These are phyloP conservation scores for Erebia aethiops DNA, from an alignment of 2,888 invertebrate genomes.

Conservation along the genomic window DNA sequence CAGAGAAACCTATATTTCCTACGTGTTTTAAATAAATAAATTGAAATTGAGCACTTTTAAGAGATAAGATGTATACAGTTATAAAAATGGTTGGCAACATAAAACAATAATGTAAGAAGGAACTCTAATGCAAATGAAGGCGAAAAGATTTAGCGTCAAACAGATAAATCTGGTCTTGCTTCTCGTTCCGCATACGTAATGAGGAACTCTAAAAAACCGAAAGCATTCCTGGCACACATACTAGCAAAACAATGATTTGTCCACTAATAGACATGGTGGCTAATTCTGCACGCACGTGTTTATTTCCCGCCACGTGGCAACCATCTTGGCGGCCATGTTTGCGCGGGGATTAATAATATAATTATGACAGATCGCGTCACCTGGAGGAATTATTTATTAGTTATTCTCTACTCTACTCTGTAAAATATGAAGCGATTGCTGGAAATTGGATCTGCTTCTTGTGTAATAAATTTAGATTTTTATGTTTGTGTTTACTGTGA, in stretches of 20 bases:
- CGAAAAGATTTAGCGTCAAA: background rate
- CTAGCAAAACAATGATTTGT: slow-evolving; percentile 34
- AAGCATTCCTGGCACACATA: slow-evolving; percentile 30
- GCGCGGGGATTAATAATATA: slow-evolving; percentile 18
- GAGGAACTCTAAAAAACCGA: slow-evolving; percentile 12
- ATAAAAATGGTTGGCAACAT: no score
- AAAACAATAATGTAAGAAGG: background rate
- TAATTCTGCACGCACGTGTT: slow-evolving; percentile 41
- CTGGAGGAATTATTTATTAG: slow-evolving; percentile 24
- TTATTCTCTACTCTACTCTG: slow-evolving; percentile 33
- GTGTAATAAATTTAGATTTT: no score
- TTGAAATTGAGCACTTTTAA: no score
- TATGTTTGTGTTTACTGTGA: no score
- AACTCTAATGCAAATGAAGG: background rate
- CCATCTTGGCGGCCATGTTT: slow-evolving; percentile 43
- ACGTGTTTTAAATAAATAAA: no score
- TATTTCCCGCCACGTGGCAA: slow-evolving; percentile 44
- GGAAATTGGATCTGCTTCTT: background rate
- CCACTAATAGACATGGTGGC: slow-evolving; percentile 33
- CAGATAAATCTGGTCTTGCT: background rate
- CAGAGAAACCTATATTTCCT: no score
- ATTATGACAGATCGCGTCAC: slow-evolving; percentile 41
- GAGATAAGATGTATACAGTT: no score
- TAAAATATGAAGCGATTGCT: slow-evolving; percentile 26
- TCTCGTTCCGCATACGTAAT: background rate